These are phyloP conservation scores for Chrysolina americana DNA, from an alignment of 2,888 invertebrate species.

Conservation along the genomic window DNA sequence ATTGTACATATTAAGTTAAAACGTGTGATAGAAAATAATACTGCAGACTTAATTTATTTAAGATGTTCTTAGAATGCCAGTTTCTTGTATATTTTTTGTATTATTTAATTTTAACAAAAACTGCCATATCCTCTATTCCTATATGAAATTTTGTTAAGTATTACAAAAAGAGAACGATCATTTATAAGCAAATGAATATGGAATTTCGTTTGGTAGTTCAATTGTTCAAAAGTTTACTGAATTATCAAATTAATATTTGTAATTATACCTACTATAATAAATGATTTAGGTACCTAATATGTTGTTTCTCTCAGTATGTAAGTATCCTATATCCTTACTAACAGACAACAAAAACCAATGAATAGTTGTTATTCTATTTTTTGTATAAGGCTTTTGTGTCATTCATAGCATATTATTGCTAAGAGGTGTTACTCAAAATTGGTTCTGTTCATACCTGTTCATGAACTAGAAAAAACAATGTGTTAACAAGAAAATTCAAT, in stretches of 20 bases:
- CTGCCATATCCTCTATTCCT: conserved; percentile 43
- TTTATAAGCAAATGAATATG: background rate
- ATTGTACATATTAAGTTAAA: conserved; percentile 47
- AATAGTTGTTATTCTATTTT: too few species aligned
- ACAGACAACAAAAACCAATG: too few species aligned
- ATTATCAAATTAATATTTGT: conserved; percentile 4
- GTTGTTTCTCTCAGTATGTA: background rate
- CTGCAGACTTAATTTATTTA: conserved; percentile 48
- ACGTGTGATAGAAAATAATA: conserved; percentile 48
- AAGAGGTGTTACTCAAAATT: too few species aligned
- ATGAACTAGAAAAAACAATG: too few species aligned
- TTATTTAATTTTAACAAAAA: conserved; percentile 47
- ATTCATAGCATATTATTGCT: too few species aligned
- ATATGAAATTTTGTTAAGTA: conserved; percentile 32
- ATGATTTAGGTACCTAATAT: conserved; percentile 26
- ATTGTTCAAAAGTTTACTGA: conserved; percentile 5
- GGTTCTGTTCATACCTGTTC: too few species aligned
- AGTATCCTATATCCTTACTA: too few species aligned
- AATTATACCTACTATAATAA: conserved; percentile 30
- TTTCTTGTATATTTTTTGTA: conserved; percentile 43
- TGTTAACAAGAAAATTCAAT: too few species aligned
- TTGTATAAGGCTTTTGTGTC: too few species aligned
- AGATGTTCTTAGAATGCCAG: conserved; percentile 46
- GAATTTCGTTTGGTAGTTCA: background rate
- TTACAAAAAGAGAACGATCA: background rate